These are phyloP conservation scores for Diarsia brunnea DNA, from an alignment of 2,888 invertebrate species.

Conservation along the genomic window DNA sequence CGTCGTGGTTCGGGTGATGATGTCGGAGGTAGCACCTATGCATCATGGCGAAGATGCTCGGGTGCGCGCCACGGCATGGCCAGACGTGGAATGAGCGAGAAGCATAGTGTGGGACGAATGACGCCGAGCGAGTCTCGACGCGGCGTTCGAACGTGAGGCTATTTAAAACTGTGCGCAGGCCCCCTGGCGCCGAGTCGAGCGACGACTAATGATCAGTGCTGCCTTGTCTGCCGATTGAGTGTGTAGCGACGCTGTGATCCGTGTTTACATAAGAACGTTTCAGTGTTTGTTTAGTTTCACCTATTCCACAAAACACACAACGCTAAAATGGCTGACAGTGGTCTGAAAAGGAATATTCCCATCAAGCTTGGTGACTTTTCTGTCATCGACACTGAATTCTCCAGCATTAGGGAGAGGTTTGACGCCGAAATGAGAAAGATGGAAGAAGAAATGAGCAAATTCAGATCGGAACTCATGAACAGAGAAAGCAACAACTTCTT, in stretches of 20 bases:
- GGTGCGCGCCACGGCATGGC: slow-evolving; percentile 62
- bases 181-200: slow-evolving; percentile 88
- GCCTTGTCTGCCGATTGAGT: slow-evolving; percentile 86
- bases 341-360: slow-evolving; percentile 97
- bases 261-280: slow-evolving; percentile 88
- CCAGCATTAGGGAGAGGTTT: slow-evolving; percentile 98
- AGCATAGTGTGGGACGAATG: slow-evolving; percentile 88
- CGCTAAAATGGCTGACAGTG: slow-evolving; percentile 95
- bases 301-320: slow-evolving; percentile 77
- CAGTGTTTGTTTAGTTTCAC: slow-evolving; percentile 90
- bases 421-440: slow-evolving; percentile 99
- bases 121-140: slow-evolving; percentile 83
- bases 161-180: slow-evolving; percentile 91
- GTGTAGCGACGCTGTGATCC: slow-evolving; percentile 83
- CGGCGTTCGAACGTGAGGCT: slow-evolving; percentile 87
- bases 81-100: slow-evolving; percentile 89
- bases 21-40: slow-evolving; percentile 67
- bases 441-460: slow-evolving; percentile 99
- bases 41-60: slow-evolving; percentile 67
- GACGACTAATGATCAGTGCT: slow-evolving; percentile 90
- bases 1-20: slow-evolving; percentile 72
- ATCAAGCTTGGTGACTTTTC: slow-evolving; percentile 98
- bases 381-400: slow-evolving; percentile 99
- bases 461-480: slow-evolving; percentile 97
- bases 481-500: slow-evolving; percentile 98